Conservation (phyloP, 1,140 invertebrate species). For the Acyrthosiphon pisum region DNA sequence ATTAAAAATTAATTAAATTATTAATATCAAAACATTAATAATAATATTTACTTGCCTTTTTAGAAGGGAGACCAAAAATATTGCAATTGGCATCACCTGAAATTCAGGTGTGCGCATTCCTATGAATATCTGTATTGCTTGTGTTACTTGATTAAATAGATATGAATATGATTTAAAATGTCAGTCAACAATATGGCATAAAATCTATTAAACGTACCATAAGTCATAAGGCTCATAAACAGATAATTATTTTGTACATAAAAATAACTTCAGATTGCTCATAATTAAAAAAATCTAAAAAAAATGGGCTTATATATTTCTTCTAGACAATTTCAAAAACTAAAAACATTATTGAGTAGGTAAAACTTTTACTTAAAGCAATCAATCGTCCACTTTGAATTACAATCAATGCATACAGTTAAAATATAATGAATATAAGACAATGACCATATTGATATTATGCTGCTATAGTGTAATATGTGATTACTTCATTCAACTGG, state of each 20-base stretch:
- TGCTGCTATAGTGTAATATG: no score
- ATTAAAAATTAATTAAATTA: no score
- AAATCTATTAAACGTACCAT: neutral
- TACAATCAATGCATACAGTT: neutral
- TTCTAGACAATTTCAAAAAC: no score
- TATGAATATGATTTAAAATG: neutral
- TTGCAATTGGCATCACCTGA: no score
- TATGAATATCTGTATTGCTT: neutral
- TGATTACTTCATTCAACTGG: neutral
- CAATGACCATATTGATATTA: neutral
- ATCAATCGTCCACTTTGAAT: no score
- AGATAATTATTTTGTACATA: neutral
- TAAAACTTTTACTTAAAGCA: neutral
- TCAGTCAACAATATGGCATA: rapidly evolving
- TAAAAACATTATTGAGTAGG: neutral
- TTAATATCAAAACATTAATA: neutral
- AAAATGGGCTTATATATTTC: neutral
- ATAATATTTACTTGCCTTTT: no score
- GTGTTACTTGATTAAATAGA: neutral
- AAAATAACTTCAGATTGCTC: neutral
- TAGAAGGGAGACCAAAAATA: no score
- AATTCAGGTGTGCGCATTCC: neutral
- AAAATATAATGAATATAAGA: neutral
- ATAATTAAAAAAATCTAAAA: neutral
- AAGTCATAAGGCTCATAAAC: neutral